Percentiles rank a stretch among this genome's conserved stretches.
Conservation (phyloP, 2,888 invertebrate species). For the Mayetiola destructor region DNA sequence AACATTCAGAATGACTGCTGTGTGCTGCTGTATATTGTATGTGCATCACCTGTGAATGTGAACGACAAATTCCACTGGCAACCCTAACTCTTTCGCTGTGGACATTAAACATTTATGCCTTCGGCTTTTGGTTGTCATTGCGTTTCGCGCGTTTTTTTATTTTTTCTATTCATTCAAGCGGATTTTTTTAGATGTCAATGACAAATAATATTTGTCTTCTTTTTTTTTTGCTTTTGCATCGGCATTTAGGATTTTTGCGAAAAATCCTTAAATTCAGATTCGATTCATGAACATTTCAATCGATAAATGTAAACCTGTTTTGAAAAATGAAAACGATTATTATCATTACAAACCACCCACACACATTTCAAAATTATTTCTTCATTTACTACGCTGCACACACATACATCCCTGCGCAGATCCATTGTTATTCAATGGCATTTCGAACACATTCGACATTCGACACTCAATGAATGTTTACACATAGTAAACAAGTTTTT, state of each 20-base stretch:
- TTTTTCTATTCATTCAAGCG: not conserved
- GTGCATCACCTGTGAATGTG: conserved; percentile 3
- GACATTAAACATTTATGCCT: too few species aligned
- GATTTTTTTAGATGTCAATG: not conserved
- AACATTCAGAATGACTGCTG: not conserved
- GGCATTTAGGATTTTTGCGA: too few species aligned
- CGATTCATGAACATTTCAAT: too few species aligned
- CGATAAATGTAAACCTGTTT: not conserved
- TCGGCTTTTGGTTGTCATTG: not conserved
- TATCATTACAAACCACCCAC: conserved; percentile 1
- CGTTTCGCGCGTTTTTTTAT: conserved; percentile 10
- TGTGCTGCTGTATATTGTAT: not conserved
- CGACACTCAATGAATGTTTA: not conserved
- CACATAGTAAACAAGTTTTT: not conserved
- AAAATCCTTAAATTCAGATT: too few species aligned
- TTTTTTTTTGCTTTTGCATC: too few species aligned
- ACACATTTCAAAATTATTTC: conserved; percentile 3
- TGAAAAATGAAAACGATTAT: not conserved
- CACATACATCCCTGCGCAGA: not conserved
- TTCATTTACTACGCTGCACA: not conserved
- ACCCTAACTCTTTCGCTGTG: conserved; percentile 1
- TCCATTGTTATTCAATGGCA: too few species aligned
- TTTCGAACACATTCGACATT: too few species aligned
- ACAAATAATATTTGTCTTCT: too few species aligned
- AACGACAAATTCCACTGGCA: conserved; percentile 7